phyloP scores from a whole-genome alignment of 2,888 invertebrate genomes.

The Sicus ferrugineus region DNA sequence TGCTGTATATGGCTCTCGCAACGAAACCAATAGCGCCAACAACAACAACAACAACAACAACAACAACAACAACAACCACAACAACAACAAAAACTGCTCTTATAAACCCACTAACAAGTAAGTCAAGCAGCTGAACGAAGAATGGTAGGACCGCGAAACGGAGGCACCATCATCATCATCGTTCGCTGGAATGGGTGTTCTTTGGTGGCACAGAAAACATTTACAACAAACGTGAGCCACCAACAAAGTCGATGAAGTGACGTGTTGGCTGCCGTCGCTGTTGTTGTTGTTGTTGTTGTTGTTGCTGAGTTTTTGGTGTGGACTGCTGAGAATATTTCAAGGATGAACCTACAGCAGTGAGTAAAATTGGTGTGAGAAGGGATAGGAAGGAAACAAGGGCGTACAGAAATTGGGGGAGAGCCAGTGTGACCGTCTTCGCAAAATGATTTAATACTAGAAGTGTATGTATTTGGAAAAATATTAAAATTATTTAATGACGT shows the following conservation, averaged over 20 bases:
- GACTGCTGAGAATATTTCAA: constrained; percentile 33
- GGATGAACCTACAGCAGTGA: constrained; percentile 30
- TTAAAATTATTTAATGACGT: no score
- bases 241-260: constrained; percentile 33
- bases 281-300: constrained; percentile 26
- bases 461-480: no score
- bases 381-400: background rate
- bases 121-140: constrained; percentile 1
- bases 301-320: constrained; percentile 5
- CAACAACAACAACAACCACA: background rate
- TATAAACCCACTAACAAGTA: background rate
- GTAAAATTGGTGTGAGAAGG: background rate
- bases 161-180: background rate
- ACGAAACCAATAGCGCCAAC: background rate
- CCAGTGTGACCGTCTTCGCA: no score
- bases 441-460: no score
- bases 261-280: constrained; percentile 29
- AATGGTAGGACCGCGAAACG: background rate
- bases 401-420: constrained; percentile 10
- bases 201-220: constrained; percentile 44
- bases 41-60: background rate
- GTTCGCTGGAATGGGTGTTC: constrained; percentile 13
- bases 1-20: constrained; percentile 11
- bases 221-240: constrained; percentile 41
- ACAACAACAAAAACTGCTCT: background rate